Percentiles rank a stretch among this genome's conserved stretches.
phyloP scores from a whole-genome alignment of 2,797 vertebrate genomes.

The Hoplostethus atlanticus region DNA sequence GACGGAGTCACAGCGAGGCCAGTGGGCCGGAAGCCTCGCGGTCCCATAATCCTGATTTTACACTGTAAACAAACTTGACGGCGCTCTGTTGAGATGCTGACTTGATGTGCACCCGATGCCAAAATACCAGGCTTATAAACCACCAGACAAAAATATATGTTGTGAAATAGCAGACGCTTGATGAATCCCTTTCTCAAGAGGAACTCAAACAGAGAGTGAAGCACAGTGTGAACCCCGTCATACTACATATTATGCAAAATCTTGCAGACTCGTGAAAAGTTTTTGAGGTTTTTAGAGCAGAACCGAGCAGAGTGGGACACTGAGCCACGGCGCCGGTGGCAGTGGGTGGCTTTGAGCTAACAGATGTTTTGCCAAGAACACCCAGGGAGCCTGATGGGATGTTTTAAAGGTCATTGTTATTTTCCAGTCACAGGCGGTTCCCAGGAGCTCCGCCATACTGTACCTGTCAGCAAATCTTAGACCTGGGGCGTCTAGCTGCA shows the following conservation, averaged over 20 bases:
- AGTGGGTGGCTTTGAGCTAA: constrained; percentile 56
- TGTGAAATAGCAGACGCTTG: constrained; percentile 16
- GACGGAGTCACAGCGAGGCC: constrained; percentile 69
- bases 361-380: constrained; percentile 75
- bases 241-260: constrained; percentile 62
- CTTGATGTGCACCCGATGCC: constrained; percentile 11
- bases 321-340: constrained; percentile 29
- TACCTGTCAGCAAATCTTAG: constrained; percentile 67
- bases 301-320: constrained; percentile 51
- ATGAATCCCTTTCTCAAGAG: constrained; percentile 4
- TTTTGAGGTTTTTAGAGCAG: constrained; percentile 66
- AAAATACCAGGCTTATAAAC: constrained; percentile 42
- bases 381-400: constrained; percentile 65
- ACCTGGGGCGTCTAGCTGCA: constrained; percentile 32
- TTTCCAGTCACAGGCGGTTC: constrained; percentile 63
- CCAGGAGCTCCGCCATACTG: constrained; percentile 57
- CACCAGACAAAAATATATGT: background rate
- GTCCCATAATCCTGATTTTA: constrained; percentile 68
- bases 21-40: constrained; percentile 55
- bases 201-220: constrained; percentile 35
- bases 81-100: constrained; percentile 24
- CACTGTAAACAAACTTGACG: constrained; percentile 64
- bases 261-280: constrained; percentile 50
- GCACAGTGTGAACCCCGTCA: constrained; percentile 20
- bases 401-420: constrained; percentile 74